Evolutionary conservation across 2,888 invertebrate genomes (phyloP).

Genomic region (Ophion ventricosus): DNA sequence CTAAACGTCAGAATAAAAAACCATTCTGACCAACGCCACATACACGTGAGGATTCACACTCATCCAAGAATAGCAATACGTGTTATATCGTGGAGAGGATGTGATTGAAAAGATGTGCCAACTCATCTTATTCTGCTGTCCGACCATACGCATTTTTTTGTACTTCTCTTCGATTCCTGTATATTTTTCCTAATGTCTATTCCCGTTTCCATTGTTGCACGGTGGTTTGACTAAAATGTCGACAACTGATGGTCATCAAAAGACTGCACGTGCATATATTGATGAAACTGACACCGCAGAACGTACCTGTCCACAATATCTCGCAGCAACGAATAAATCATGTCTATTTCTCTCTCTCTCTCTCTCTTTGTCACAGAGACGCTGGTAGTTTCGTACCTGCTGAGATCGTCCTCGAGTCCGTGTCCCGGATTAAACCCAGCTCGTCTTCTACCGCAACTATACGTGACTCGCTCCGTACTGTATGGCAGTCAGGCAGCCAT

Average conservation of each 20-base stretch:
- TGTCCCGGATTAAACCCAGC: neutral
- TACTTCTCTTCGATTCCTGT: conserved; percentile 21
- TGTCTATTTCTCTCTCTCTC: neutral
- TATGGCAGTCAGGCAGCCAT: conserved; percentile 24
- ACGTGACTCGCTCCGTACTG: conserved; percentile 43
- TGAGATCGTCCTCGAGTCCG: conserved; percentile 24
- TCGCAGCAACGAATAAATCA: conserved; percentile 6
- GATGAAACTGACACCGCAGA: conserved; percentile 43
- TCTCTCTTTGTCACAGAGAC: neutral
- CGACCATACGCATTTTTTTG: conserved; percentile 42
- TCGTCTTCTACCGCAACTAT: conserved; percentile 8
- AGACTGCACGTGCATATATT: conserved; percentile 16
- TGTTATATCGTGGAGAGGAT: neutral
- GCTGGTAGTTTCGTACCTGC: neutral
- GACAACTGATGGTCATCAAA: neutral
- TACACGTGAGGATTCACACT: neutral
- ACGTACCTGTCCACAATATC: conserved; percentile 32
- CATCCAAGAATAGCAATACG: conserved; percentile 7
- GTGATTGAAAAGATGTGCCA: conserved; percentile 16
- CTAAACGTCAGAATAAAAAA: neutral
- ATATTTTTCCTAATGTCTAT: neutral
- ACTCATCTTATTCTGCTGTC: conserved; percentile 39
- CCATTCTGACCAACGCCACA: neutral
- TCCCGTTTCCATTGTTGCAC: neutral
- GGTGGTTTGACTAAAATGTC: conserved; percentile 7